These are phyloP conservation scores for Tinea pellionella DNA, from an alignment of 2,888 invertebrate species.

Conservation along the genomic window DNA sequence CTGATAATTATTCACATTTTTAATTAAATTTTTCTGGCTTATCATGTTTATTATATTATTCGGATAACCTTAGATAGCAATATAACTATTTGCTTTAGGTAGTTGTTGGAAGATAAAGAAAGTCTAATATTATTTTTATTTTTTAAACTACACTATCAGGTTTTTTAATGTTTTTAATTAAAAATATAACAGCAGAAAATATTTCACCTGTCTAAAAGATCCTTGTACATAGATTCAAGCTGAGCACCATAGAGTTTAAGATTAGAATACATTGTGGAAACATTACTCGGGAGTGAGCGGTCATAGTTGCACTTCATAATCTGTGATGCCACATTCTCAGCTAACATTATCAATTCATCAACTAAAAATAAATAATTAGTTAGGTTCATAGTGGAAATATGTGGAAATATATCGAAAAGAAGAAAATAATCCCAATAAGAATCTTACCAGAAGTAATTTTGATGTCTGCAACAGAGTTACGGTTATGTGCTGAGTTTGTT, in stretches of 20 bases:
- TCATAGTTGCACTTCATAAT: constrained; percentile 81
- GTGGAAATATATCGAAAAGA: too few species aligned
- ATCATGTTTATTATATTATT: constrained; percentile 37
- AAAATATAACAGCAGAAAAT: neutral
- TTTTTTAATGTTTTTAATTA: neutral
- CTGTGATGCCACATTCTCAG: constrained; percentile 83
- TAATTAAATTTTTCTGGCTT: constrained; percentile 38
- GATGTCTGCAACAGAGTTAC: constrained; percentile 61
- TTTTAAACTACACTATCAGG: too few species aligned
- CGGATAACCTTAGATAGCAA: neutral
- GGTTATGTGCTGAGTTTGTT: constrained; percentile 66
- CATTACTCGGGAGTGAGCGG: constrained; percentile 76
- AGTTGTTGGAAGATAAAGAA: too few species aligned
- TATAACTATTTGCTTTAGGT: neutral
- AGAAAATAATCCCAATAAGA: constrained; percentile 4
- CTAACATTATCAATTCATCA: constrained; percentile 84
- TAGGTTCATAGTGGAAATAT: too few species aligned
- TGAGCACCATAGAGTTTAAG: constrained; percentile 84
- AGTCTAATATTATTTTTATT: too few species aligned
- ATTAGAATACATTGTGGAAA: constrained; percentile 82
- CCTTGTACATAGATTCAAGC: constrained; percentile 85
- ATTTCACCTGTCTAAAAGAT: constrained; percentile 79
- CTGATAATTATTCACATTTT: constrained; percentile 72
- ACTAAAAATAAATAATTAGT: constrained; percentile 60
- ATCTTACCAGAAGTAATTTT: constrained; percentile 63